phyloP scores from a whole-genome alignment of 2,888 invertebrate genomes.

The Peribatodes rhomboidaria region DNA sequence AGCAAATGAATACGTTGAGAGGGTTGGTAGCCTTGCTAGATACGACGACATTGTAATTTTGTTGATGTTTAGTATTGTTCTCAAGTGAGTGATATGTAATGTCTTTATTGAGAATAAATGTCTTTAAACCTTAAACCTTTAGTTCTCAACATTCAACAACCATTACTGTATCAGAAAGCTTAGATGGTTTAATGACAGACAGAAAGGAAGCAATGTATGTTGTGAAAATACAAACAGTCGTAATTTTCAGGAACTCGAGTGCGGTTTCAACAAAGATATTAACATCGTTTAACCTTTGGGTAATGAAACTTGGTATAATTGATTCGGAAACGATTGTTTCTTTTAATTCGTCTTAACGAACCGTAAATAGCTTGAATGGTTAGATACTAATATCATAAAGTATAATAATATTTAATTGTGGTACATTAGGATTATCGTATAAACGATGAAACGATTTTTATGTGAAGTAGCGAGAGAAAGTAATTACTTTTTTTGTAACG shows the following conservation, averaged over 20 bases:
- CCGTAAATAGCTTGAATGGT: conserved; percentile 3
- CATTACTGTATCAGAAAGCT: conserved; percentile 21
- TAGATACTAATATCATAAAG: neutral
- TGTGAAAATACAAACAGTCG: neutral
- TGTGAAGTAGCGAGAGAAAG: too few relatives aligned
- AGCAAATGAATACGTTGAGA: too few relatives aligned
- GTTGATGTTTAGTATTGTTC: too few relatives aligned
- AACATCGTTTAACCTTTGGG: conserved; percentile 44
- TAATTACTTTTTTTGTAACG: too few relatives aligned
- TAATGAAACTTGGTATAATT: conserved; percentile 40
- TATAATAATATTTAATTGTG: neutral
- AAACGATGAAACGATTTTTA: too few relatives aligned
- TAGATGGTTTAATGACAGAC: neutral
- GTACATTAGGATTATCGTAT: neutral
- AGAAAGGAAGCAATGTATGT: conserved; percentile 28
- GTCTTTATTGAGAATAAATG: too few relatives aligned
- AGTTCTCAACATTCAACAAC: neutral
- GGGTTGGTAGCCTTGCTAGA: too few relatives aligned
- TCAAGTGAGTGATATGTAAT: too few relatives aligned
- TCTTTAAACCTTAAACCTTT: too few relatives aligned
- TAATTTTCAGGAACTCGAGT: neutral
- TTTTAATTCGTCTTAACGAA: conserved; percentile 21
- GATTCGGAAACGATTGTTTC: conserved; percentile 37
- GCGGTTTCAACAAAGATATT: conserved; percentile 39
- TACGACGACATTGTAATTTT: too few relatives aligned